These are phyloP conservation scores for Rhinolophus sinicus DNA, from an alignment of 2,113 vertebrate species.

Conservation along the genomic window DNA sequence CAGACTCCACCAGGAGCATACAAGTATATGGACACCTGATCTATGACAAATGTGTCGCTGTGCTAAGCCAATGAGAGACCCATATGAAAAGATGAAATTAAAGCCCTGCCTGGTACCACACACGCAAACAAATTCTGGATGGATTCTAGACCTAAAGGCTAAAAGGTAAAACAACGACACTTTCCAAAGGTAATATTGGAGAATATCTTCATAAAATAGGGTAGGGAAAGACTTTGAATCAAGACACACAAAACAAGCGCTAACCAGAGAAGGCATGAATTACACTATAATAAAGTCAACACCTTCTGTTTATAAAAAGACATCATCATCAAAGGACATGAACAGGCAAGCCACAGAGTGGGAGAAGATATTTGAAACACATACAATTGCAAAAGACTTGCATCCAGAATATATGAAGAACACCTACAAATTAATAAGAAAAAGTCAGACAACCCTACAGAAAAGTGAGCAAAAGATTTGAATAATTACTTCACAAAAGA, in stretches of 20 bases:
- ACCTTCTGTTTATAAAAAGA: background rate
- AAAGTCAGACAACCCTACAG: background rate
- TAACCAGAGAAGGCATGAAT: background rate
- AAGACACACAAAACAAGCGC: background rate
- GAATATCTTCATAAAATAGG: background rate
- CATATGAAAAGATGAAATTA: background rate
- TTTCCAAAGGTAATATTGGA: background rate
- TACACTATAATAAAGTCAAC: background rate
- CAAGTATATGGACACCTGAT: background rate
- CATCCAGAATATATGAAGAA: background rate
- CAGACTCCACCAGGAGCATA: background rate
- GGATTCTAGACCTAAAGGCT: background rate
- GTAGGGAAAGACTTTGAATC: background rate
- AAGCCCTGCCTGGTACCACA: background rate
- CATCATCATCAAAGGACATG: background rate
- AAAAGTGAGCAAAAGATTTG: background rate
- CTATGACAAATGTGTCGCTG: background rate
- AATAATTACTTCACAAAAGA: conserved; percentile 23
- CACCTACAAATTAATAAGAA: background rate
- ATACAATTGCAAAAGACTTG: background rate
- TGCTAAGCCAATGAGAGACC: background rate
- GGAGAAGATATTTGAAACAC: background rate
- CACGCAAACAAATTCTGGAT: background rate
- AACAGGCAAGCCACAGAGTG: background rate
- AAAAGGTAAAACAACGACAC: background rate